Conservation (phyloP, 2,113 vertebrate genomes). For the Oenanthe oenanthe region DNA sequence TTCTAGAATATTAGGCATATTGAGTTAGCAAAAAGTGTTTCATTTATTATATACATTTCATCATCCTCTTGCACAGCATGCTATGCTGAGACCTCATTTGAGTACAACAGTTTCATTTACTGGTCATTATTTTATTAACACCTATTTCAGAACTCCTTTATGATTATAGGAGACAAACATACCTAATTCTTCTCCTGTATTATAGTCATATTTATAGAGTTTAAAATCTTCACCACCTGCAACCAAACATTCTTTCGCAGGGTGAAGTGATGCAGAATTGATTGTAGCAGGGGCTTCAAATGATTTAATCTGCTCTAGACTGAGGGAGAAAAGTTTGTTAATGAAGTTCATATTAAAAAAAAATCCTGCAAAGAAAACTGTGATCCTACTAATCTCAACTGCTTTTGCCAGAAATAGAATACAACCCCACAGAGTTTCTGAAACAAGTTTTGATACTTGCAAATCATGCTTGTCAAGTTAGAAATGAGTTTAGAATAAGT, state of each 20-base stretch:
- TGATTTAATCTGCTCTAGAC: slow-evolving; percentile 93
- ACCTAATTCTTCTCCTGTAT: slow-evolving; percentile 95
- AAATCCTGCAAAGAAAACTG: neutral
- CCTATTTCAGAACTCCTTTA: neutral
- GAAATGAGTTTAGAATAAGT: neutral
- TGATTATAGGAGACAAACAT: slow-evolving; percentile 30
- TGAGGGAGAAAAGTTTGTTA: slow-evolving; percentile 49
- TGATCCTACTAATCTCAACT: neutral
- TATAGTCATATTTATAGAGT: slow-evolving; percentile 98
- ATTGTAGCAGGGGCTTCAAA: slow-evolving; percentile 94
- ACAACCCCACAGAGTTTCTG: neutral
- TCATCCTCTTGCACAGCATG: neutral
- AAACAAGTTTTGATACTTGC: neutral
- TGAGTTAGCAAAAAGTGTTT: neutral
- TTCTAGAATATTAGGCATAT: neutral
- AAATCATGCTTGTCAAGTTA: neutral
- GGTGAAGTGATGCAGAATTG: slow-evolving; percentile 96
- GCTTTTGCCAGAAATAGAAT: neutral
- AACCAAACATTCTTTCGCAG: slow-evolving; percentile 95
- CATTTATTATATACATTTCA: neutral
- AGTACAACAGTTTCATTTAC: neutral
- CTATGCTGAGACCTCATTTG: neutral
- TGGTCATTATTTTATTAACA: neutral
- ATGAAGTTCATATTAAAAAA: neutral
- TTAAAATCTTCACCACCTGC: slow-evolving; percentile 99